Evolutionary conservation across 2,797 vertebrate genomes (phyloP), one percentile per base, ranked within the genome.

Genomic region (Thaleichthys pacificus): DNA sequence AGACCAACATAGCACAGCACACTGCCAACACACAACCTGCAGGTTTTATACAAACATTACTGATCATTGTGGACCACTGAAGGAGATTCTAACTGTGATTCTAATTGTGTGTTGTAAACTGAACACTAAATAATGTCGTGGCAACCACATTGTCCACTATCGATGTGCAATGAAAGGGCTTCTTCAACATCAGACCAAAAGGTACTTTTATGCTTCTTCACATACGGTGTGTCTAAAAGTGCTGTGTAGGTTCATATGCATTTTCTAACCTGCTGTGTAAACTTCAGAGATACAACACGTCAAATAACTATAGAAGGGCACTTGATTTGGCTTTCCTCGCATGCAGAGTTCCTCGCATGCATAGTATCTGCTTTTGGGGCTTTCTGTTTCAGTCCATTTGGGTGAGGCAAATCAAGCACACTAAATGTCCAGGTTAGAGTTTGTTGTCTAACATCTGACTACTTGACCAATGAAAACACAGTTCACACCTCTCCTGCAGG

Each of bases 151-250:
- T 17, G 32, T 68, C 69, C 67, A 35, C 62, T 72, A 8, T 63
- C 38, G 24, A 61, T 81, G 70, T 80, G 61, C 70, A 79, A 78
- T 74, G 66, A 84, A 89, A 91, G 88, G 85, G 89, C 86, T 89
- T 71, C 69, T 80, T 83, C 69, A 65, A 57, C 12, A 68, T 58
- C 51, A 71, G 79, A 84, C 82, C 79, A 83, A 86, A 86, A 77
- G 58, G 35, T 61, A 12, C 58, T 3, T 4, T 19, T 6, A 38
- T 19, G 62, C 62, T 64, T 63, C 11, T 30, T 30, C 7, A 38
- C 28, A 75, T 0, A 70, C 63, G 71, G 30, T 69, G 32, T 74
- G 69, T 67, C 71, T 68, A 73, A 70, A 8, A 62, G 63, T 73
- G 69, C 64, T 75, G 70, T 66, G 65, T 69, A 66, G 12, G 72